Conservation (phyloP, 2,113 vertebrate genomes). For the Corythaixoides concolor region DNA sequence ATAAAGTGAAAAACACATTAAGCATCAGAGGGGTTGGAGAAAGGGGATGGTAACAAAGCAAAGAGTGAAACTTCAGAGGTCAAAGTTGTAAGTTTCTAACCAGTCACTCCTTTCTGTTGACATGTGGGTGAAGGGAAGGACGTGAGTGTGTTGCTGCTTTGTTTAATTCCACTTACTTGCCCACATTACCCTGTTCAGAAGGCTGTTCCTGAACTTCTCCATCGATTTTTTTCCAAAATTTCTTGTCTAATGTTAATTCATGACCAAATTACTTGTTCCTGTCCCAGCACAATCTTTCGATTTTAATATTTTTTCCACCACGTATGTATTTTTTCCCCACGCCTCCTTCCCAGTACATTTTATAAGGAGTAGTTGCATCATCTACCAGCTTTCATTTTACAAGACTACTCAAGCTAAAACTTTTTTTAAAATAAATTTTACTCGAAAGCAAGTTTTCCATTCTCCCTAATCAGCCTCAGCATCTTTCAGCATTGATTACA, state of each 20-base stretch:
- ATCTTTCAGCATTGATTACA: background rate
- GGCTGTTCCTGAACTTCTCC: background rate
- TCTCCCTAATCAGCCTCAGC: background rate
- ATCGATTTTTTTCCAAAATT: background rate
- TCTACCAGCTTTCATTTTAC: background rate
- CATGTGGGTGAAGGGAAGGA: accelerated
- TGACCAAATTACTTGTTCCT: background rate
- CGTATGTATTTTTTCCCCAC: background rate
- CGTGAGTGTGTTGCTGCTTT: background rate
- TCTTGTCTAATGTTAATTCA: background rate
- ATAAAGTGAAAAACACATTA: background rate
- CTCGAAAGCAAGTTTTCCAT: background rate
- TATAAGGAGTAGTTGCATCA: background rate
- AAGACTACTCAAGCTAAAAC: background rate
- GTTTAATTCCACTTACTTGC: background rate
- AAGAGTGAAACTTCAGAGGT: background rate
- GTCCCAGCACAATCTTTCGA: background rate
- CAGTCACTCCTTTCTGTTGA: background rate
- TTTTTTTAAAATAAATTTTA: background rate
- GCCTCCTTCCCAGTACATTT: background rate
- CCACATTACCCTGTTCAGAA: background rate
- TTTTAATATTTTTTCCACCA: background rate
- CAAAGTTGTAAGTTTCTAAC: background rate
- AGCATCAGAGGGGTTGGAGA: background rate
- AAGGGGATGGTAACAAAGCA: background rate